phyloP scores from a whole-genome alignment of 2,888 invertebrate genomes.

The Meghimatium bilineatum region DNA sequence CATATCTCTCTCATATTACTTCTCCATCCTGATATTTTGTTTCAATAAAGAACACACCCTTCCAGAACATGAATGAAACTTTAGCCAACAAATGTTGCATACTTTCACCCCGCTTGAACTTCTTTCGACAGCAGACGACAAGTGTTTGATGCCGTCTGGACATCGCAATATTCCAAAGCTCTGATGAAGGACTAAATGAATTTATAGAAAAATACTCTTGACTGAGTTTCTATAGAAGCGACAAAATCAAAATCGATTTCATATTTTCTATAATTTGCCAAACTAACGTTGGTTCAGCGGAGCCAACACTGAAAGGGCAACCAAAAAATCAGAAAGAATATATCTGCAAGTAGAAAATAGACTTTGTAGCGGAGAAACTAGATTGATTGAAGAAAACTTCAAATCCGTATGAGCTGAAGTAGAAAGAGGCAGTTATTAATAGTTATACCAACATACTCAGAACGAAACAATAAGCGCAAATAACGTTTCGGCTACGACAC shows the following conservation, averaged over 20 bases:
- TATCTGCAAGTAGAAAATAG: neutral
- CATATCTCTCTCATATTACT: too few relatives aligned
- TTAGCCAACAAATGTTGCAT: neutral
- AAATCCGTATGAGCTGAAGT: too few relatives aligned
- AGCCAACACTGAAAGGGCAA: neutral
- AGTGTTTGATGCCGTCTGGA: constrained; percentile 3
- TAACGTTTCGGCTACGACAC: too few relatives aligned
- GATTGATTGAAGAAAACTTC: too few relatives aligned
- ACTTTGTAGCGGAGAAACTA: too few relatives aligned
- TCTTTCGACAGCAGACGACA: neutral
- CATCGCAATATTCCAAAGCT: neutral
- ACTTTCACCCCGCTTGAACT: neutral
- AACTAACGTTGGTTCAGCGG: neutral
- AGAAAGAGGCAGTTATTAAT: too few relatives aligned
- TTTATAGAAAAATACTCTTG: neutral
- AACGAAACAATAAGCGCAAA: too few relatives aligned
- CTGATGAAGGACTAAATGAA: neutral
- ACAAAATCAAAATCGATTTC: neutral
- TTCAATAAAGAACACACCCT: too few relatives aligned
- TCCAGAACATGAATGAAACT: too few relatives aligned
- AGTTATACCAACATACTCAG: too few relatives aligned
- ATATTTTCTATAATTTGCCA: neutral
- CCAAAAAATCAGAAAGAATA: neutral
- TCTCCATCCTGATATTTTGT: too few relatives aligned
- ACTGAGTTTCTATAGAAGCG: neutral